Base-by-base conservation (phyloP, 2,797 vertebrate genomes). In the Allobates femoralis region DNA sequence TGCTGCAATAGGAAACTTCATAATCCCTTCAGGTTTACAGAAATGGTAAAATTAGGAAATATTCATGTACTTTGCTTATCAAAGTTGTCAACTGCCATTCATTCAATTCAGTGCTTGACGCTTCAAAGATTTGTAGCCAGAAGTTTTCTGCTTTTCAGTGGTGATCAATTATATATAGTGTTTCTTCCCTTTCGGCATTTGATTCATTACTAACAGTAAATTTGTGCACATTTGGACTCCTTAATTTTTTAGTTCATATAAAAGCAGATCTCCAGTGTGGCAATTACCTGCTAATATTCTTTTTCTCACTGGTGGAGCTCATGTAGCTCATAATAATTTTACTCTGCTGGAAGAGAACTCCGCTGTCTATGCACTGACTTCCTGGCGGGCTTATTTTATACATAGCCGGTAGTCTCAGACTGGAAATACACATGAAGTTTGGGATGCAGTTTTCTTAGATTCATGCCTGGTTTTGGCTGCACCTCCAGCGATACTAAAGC, bases 21-120 rank as follows among this genome's bases (percentile, higher is more conserved):
- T 87, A 90, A 89, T 86, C 85, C 85, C 91, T 79, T 85, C 86
- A 91, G 92, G 93, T 90, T 91, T 89, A 91, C 86, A 75, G 50
- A 32, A 71, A 80, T 55, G 91, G 86, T 88, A 77, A 90, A 84
- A 90, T 84, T 87, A 78, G 86, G 84, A 77, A 89, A 80, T 91
- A 82, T 86, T 88, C 23, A 28, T 58, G 30, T 37, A 90, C 84
- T 89, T 89, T 88, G 23, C 66, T 69, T 69, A 3, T 67, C 30
- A 73, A 26, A 16, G 23, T 26, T 50, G 37, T 26, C 69, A 50
- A 26, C 69, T 74, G 69, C 37, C 69, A 26, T 74, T 37, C 21
- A 26, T 6, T 26, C n/a, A n/a, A n/a, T n/a, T 26, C 2, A 7
- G 69, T 46, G 37, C 16, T 41, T 74, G 37, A 50, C 21, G 11